phyloP scores from a whole-genome alignment of 2,797 vertebrate genomes.

The Sebastes elongatus region DNA sequence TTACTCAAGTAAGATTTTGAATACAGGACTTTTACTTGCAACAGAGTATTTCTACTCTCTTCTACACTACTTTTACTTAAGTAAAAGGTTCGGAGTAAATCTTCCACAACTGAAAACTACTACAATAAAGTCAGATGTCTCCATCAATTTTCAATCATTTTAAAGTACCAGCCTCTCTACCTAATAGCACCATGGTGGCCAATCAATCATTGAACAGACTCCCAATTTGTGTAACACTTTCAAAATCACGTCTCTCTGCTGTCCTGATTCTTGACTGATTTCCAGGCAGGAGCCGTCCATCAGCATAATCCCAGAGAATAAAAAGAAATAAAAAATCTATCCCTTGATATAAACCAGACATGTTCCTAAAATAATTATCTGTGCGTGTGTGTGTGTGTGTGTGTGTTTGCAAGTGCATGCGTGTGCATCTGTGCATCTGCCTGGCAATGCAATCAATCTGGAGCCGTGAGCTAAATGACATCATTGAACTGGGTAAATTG shows the following conservation, averaged over 20 bases:
- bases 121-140: neutral
- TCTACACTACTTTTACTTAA: no score
- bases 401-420: neutral
- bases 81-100: no score
- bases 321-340: neutral
- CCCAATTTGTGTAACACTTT: neutral
- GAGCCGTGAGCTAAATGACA: slow-evolving; percentile 40
- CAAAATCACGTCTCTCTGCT: slow-evolving; percentile 10
- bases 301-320: neutral
- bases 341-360: slow-evolving; percentile 14
- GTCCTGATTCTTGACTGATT: slow-evolving; percentile 27
- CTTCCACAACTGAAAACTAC: neutral
- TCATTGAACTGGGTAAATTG: slow-evolving; percentile 55
- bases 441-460: slow-evolving; percentile 43
- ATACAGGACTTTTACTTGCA: no score
- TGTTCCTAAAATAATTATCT: slow-evolving; percentile 11
- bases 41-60: no score
- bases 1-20: no score
- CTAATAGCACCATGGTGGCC: neutral
- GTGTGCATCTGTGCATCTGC: neutral
- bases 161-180: no score
- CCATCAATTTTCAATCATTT: neutral
- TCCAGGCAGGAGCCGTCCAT: slow-evolving; percentile 21
- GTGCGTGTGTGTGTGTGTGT: neutral
- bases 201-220: slow-evolving; percentile 28